Evolutionary conservation across 2,797 vertebrate species (phyloP), one percentile per base, ranked within the genome.

Genomic region (Notoglanidium macrostoma): DNA sequence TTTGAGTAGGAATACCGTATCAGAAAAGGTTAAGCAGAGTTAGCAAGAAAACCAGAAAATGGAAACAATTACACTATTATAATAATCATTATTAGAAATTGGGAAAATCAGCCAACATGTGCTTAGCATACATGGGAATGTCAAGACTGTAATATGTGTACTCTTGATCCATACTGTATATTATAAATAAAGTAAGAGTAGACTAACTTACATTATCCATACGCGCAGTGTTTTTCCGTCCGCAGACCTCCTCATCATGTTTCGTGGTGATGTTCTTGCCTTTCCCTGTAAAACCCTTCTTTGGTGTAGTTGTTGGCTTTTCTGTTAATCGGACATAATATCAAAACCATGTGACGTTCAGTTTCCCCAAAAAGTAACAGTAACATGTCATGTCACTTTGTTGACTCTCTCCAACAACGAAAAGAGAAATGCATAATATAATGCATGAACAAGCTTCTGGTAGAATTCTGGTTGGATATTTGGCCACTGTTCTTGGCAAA

Each of bases 241-340:
- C 98, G 61, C 98, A 99, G 11, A 96, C 93, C 14, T 95, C 97
- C 92, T 97, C 97, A 84, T 99, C 98, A 0, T 99, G 98, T 91
- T 99, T 99, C 21, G 98, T 99, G 67, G 97, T 99, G 92, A 99
- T 99, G 92, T 98, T 98, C 94, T 98, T 99, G 88, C 98, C 98
- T 94, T 98, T 99, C 84, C 98, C 98, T 23, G 90, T 91, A 92
- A 99, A 99, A 49, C 98, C 98, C 87, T 93, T 98, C 91, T 96
- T 97, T 0, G 98, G 97, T 7, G 96, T 97, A 9, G 95, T 95
- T 91, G 96, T 96, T 80, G 97, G 98, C 91, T 98, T 99, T 90
- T 95, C 98, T 99, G 94, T 61, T 87, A 72, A 51, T 63, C 35
- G 77, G 12, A 86, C 21, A 76, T 54, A 77, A 82, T 23, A 32